phyloP scores from a whole-genome alignment of 2,113 vertebrate genomes.

The Colistium nudipinnis region DNA sequence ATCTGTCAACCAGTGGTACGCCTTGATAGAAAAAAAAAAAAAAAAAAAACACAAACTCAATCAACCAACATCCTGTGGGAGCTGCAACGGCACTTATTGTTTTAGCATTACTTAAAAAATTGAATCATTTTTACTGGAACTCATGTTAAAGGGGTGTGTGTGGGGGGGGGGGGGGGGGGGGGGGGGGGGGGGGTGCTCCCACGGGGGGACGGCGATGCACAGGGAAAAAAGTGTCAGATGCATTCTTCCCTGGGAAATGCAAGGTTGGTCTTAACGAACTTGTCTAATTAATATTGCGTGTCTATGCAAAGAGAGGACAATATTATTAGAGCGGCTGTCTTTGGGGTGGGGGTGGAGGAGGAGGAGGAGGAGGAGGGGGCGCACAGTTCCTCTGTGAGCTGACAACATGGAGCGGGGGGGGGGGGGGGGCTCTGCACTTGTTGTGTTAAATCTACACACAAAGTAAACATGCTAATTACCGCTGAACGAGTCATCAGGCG shows the following conservation, averaged over 20 bases:
- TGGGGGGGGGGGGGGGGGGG: no score
- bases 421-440: conserved; percentile 16
- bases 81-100: conserved; percentile 72
- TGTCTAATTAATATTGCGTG: conserved; percentile 79
- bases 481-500: conserved; percentile 56
- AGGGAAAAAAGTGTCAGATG: conserved; percentile 74
- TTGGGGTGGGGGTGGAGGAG: conserved; percentile 23
- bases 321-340: conserved; percentile 73
- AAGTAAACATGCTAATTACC: conserved; percentile 45
- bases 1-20: conserved; percentile 58
- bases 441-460: conserved; percentile 46
- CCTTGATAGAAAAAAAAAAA: no score
- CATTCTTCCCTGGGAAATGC: conserved; percentile 73
- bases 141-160: no score
- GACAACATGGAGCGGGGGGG: conserved; percentile 42
- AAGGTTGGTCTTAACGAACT: conserved; percentile 73
- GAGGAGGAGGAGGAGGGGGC: conserved; percentile 39
- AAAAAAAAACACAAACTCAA: conserved; percentile 64
- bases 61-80: conserved; percentile 70
- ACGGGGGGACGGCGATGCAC: conserved; percentile 49
- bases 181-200: conserved; percentile 58
- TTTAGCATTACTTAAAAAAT: conserved; percentile 80
- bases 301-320: conserved; percentile 66
- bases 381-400: conserved; percentile 55
- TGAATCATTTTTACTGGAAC: conserved; percentile 76